Evolutionary conservation across 2,888 invertebrate species (phyloP).

Genomic region (Lycophotia porphyrea): DNA sequence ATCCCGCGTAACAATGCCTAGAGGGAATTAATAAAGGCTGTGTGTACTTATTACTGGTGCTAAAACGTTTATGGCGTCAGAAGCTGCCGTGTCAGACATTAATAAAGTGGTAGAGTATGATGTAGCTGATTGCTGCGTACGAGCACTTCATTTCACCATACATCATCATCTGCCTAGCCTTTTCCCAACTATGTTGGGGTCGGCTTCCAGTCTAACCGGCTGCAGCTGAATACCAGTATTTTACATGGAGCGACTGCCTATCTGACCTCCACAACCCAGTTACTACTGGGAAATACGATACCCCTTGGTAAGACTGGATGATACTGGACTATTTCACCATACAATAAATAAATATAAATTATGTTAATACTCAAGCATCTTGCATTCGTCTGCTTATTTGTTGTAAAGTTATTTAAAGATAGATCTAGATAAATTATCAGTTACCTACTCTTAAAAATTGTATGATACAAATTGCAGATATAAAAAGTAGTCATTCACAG

Average conservation of each 20-base stretch:
- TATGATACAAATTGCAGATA: neutral
- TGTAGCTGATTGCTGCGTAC: neutral
- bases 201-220: too few species aligned
- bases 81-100: conserved; percentile 7
- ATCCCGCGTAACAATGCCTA: conserved; percentile 1
- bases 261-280: too few species aligned
- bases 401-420: neutral
- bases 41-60: conserved; percentile 1
- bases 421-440: neutral
- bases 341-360: neutral
- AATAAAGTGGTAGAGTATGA: neutral
- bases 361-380: neutral
- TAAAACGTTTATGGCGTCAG: conserved; percentile 29
- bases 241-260: too few species aligned
- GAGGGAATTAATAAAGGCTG: conserved; percentile 11
- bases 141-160: neutral
- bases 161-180: too few species aligned
- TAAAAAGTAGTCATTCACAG: neutral
- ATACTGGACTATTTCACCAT: conserved; percentile 1
- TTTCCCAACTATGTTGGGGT: too few species aligned
- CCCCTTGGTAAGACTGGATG: too few species aligned
- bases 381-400: too few species aligned
- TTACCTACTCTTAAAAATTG: neutral
- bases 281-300: too few species aligned
- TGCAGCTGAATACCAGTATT: too few species aligned